Percentiles rank a stretch among this genome's conserved stretches.
phyloP scores from a whole-genome alignment of 2,113 vertebrate species.

The Aplodontia rufa region DNA sequence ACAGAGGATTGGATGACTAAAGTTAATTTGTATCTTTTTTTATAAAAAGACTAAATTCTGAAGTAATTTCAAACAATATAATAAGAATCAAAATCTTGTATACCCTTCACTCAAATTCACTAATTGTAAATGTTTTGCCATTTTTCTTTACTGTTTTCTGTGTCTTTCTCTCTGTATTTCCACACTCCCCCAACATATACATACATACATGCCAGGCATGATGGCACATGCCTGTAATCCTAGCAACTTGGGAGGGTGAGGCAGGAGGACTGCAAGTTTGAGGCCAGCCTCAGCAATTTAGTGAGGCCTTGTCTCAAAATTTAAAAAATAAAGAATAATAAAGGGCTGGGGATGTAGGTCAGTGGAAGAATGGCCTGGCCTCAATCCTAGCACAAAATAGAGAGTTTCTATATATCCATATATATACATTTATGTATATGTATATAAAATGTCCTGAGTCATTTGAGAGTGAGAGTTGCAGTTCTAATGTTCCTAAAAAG shows the following conservation, averaged over 20 bases:
- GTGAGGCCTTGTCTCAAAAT: too few species aligned
- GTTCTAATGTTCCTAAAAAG: background rate
- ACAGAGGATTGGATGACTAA: background rate
- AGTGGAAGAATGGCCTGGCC: too few species aligned
- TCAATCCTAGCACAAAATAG: too few species aligned
- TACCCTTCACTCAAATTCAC: background rate
- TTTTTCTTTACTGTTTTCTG: background rate
- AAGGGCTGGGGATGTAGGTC: too few species aligned
- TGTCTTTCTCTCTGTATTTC: too few species aligned
- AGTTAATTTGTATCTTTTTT: background rate
- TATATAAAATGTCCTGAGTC: background rate
- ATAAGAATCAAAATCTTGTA: background rate
- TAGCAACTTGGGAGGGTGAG: too few species aligned
- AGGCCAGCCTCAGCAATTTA: too few species aligned
- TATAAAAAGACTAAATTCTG: background rate
- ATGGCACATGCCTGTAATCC: too few species aligned
- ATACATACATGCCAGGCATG: background rate
- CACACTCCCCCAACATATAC: background rate
- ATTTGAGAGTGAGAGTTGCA: background rate
- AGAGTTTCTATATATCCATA: too few species aligned
- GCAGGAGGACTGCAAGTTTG: too few species aligned
- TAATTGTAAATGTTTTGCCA: conserved; percentile 14
- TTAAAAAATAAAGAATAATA: too few species aligned
- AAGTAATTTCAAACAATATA: conserved; percentile 7
- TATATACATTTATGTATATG: background rate